These are phyloP conservation scores for Grallaria varia DNA, from an alignment of 2,113 vertebrate species.

Conservation along the genomic window DNA sequence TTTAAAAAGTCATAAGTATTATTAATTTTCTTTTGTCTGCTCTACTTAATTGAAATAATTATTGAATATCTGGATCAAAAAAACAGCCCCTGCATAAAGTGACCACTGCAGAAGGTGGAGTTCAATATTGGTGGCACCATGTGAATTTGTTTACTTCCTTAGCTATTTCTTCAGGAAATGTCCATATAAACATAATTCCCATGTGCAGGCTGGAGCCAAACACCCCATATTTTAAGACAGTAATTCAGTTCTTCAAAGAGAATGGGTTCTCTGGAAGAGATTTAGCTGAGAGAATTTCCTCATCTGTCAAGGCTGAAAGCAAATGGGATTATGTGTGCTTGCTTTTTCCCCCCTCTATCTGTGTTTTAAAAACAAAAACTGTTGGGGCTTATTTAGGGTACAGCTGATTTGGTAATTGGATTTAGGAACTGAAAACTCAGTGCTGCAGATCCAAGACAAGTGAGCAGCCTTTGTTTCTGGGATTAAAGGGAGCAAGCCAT, in stretches of 20 bases:
- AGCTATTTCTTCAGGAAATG: background rate
- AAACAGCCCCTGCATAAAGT: background rate
- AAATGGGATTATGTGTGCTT: background rate
- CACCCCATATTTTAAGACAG: background rate
- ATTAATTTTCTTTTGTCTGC: background rate
- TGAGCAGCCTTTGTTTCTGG: background rate
- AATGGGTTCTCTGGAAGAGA: background rate
- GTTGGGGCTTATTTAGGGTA: background rate
- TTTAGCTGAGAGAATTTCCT: background rate
- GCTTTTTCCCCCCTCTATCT: background rate
- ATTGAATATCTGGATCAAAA: background rate
- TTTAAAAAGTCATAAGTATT: background rate
- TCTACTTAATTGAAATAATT: background rate
- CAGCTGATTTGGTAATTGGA: background rate
- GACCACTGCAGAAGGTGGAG: background rate
- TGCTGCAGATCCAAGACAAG: background rate
- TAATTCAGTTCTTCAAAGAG: background rate
- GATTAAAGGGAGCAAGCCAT: background rate
- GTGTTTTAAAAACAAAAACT: background rate
- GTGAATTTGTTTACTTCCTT: conserved; percentile 23
- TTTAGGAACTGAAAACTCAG: background rate
- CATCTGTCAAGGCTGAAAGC: background rate
- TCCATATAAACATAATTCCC: background rate
- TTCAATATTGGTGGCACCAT: background rate
- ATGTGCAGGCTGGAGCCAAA: background rate